Evolutionary conservation across 2,797 vertebrate genomes (phyloP), one percentile per base, ranked within the genome.

Genomic region (Rhinella marina): DNA sequence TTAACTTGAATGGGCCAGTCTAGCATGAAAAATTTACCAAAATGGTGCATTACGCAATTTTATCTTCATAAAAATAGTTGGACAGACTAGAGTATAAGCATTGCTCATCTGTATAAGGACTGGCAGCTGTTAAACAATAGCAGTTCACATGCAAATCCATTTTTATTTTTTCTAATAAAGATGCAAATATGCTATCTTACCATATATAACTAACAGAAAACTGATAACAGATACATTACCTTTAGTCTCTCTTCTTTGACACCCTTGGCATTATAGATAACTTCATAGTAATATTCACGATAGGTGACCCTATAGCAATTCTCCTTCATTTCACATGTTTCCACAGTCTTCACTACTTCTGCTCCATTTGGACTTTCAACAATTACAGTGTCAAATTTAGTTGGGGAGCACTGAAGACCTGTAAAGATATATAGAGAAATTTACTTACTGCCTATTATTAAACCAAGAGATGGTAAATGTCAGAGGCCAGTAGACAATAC

Each of bases 371-470:
- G 94, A 1, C 84, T 96, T 91, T 95, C 94, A 90, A 96, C 90
- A 57, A 95, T 89, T 16, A 92, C 93, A 0, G 94, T 92, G 89
- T 92, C 94, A 80, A 97, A 96, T 91, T 93, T 95, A 2, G 92
- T 96, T 85, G 96, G 95, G 17, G 94, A 48, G 6, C 95, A 96
- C 81, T 92, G 94, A 89, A 96, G 93, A 78, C 95, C 95, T 68
- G 52, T 77, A 29, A 81, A 86, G 23, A 2, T 41, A 73, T 19
- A 73, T 3, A 23, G 27, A n/a, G 8, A 8, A 56, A 29, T 41
- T 75, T 75, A 48, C 72, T 75, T 50, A 75, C 17, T 48, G 3
- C 19, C 23, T 48, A 23, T 48, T 17, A 54, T 21, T 27, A 52
- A 27, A 52, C 5, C 21, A 25, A 48, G 2, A 27, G 25, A 29